Base-by-base conservation (phyloP, 2,888 invertebrate genomes). In the Parelbella ahira region DNA sequence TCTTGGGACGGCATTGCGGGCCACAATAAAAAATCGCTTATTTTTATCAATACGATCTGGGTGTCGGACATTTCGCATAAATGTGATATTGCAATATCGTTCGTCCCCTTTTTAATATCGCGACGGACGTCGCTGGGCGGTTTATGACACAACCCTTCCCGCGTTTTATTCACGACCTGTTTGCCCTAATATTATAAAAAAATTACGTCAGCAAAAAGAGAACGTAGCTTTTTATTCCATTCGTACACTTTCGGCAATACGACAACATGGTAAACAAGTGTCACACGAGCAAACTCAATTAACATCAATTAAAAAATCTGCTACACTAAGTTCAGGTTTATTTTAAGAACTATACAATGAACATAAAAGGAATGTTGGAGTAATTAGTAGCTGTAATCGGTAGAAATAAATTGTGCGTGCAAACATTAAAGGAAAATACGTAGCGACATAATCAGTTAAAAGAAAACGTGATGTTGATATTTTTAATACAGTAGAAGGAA, bases 71-170 rank as follows among this genome's bases (percentile, higher is more conserved):
- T 84, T 86, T 84, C 84, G 79, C 82, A 87, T 86, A 86, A 86
- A 87, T 84, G 87, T 86, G 86, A 87, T 84, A 86, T 86, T 83
- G 86, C 86, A 87, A 87, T 86, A 84, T 80, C 86, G 80, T 78
- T 77, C 76, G 84, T 80, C 83, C 86, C 86, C 86, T 86, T 86
- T 87, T 87, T 87, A 87, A 87, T 87, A 87, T 87, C 79, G 76
- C 83, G 77, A 74, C 82, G 84, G 86, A 79, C 81, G 79, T 74
- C 69, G 69, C 74, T 68, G 81, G 78, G 65, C 83, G 84, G 81
- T 87, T 87, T 87, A 86, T 83, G 79, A 75, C 86, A 68, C 80
- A 86, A 86, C 86, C 86, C 86, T 86, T 87, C 73, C 83, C 76
- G 73, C 71, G 79, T 86, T 87, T 87, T 86, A 86, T 86, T 83